These are phyloP conservation scores for Synergus umbraculus DNA, from an alignment of 2,888 invertebrate genomes.

Conservation along the genomic window DNA sequence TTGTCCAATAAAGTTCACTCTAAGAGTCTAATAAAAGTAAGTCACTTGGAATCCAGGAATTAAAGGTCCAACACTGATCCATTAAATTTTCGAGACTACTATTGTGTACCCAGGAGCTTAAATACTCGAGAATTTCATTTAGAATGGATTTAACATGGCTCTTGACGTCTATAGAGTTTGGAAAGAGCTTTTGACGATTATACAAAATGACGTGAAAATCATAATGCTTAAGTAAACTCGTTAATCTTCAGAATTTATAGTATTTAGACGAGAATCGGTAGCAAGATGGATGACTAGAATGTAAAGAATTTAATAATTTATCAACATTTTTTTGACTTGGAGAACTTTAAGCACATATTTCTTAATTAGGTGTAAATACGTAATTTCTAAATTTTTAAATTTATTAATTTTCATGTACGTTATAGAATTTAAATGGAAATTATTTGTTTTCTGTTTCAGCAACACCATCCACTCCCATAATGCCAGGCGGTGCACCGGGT, in stretches of 20 bases:
- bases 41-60: background rate
- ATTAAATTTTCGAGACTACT: background rate
- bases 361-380: no score
- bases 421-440: constrained; percentile 35
- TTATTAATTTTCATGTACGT: constrained; percentile 9
- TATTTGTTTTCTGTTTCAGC: constrained; percentile 72
- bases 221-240: constrained; percentile 10
- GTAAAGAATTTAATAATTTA: background rate
- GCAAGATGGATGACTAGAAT: background rate
- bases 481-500: constrained; percentile 89
- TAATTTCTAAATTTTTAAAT: background rate
- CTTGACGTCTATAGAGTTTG: background rate
- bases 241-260: constrained; percentile 14
- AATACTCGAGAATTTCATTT: constrained; percentile 16
- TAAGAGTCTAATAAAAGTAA: no score
- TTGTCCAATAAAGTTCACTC: no score
- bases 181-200: background rate
- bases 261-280: background rate
- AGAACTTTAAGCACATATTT: background rate
- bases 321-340: background rate
- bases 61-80: background rate
- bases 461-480: constrained; percentile 80
- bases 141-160: constrained; percentile 11
- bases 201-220: constrained; percentile 17
- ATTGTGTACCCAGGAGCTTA: background rate